Base-by-base conservation (phyloP, 2,888 invertebrate genomes). In the Sclerodermus sp. region DNA sequence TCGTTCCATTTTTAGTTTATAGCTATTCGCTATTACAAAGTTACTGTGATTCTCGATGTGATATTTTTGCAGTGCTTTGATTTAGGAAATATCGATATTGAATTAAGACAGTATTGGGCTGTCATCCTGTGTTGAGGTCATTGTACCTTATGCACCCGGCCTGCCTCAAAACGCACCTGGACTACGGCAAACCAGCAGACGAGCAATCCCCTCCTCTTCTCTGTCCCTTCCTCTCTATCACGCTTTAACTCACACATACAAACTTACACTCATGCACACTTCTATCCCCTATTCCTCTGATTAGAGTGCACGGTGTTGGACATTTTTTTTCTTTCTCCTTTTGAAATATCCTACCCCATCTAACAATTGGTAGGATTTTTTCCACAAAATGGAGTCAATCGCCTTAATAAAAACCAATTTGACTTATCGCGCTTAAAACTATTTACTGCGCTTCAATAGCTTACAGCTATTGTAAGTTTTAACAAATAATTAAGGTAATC, bases 151-250 rank as follows among this genome's bases (percentile, higher is more conserved):
- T 53, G 55, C 58, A 61, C 52, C 55, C 55, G 55, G 57, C 45
- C 53, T 53, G 62, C 62, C 58, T 65, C 64, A 60, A 48, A 55
- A 57, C 60, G 56, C 70, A 69, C 67, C 69, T 70, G 70, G 67
- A 53, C 58, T 61, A 56, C 52, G 53, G 55, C n/a, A n/a, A n/a
- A n/a, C n/a, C n/a, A 51, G 50, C 39, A 46, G 43, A 53, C 49
- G 56, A 53, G 50, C 48, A 40, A 46, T 37, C 42, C 42, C 52
- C 51, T 49, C 51, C 40, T 39, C 36, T 42, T 44, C 50, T 47
- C 50, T 8, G 8, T 23, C 53, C 56, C 49, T 57, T 54, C 51
- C 23, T 23, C 23, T 23, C 23, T 23, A 3, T 23, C 23, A 5
- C 23, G 3, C 23, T 23, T 8, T 23, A 3, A 5, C 23, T 23